Evolutionary conservation across 2,888 invertebrate genomes (phyloP), one percentile per base, ranked within the genome.

Genomic region (Lapara coniferarum): DNA sequence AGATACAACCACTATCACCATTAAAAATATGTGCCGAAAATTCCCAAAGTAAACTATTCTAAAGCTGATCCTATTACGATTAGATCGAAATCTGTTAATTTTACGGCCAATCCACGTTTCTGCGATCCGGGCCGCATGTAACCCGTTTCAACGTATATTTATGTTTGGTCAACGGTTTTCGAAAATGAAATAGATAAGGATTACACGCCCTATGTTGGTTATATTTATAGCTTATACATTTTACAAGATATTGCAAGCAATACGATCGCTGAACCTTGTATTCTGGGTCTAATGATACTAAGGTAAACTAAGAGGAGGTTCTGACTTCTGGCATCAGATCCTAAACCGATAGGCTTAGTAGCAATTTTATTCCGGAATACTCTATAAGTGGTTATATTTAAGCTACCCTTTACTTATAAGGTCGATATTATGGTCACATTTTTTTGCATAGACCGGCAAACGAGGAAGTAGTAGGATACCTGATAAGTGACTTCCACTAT

Each of bases 71-170:
- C 63, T 46, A 63, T 63, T 63, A 63, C 19, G 63, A 63, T 63
- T 49, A 63, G 63, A 63, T 63, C 13, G 6, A 2, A 59, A 63
- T 63, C 63, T 63, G 46, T 63, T 63, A 63, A 63, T 63, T 63
- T 63, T 49, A 63, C 19, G 46, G 63, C 63, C 63, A 19, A 82
- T 81, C 82, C 76, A 76, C 69, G 69, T 70, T 75, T 73, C 69
- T n/a, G 44, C 71, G 68, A 76, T 80, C 82, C 68, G 68, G 46
- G 49, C 19, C 46, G 49, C 49, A 16, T 13, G 71, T 71, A 81
- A 87, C 90, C 89, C 89, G 80, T 86, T 86, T 90, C 87, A 86
- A 78, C 83, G 82, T 85, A 85, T 90, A 92, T 92, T 91, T 91
- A 91, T 90, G 89, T 89, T 84, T 86, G 89, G 87, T 85, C 86